Conservation (phyloP, 1,140 invertebrate genomes). For the Polypedilum pembai region DNA sequence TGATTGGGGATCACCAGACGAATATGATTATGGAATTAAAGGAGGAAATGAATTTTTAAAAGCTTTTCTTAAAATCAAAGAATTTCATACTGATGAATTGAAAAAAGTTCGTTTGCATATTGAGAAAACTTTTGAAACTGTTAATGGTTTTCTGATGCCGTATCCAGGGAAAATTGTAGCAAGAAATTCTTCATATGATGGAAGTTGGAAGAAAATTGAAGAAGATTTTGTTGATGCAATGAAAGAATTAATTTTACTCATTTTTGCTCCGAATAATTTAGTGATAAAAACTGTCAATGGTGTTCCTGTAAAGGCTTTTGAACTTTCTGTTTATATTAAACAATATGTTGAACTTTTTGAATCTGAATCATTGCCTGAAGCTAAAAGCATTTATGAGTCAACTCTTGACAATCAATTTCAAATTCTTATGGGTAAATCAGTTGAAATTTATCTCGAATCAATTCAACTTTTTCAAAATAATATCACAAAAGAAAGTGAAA, state of each 20-base stretch:
- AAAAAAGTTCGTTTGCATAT: not conserved
- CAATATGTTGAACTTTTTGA: not conserved
- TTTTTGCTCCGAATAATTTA: not conserved
- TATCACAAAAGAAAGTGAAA: not conserved
- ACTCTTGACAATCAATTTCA: slow-evolving; percentile 11
- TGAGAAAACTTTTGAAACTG: not conserved
- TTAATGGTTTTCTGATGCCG: slow-evolving; percentile 4
- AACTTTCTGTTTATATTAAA: slow-evolving; percentile 5
- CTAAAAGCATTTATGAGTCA: not conserved
- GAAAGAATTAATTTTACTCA: not conserved
- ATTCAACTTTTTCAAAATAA: not conserved
- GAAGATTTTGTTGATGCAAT: slow-evolving; percentile 20
- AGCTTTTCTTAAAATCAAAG: not conserved
- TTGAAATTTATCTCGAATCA: not conserved
- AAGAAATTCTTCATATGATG: slow-evolving; percentile 15
- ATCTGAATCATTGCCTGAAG: not conserved
- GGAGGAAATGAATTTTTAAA: not conserved
- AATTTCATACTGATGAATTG: not conserved
- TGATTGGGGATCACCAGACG: slow-evolving; percentile 23
- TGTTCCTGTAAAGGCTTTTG: not conserved
- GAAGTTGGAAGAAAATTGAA: not conserved
- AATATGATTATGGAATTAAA: not conserved
- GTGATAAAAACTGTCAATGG: not conserved
- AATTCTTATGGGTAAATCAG: not conserved
- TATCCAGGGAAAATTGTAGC: slow-evolving; percentile 22